Evolutionary conservation across 2,888 invertebrate species (phyloP), one percentile per base, ranked within the genome.

Genomic region (Lottia gigantea): DNA sequence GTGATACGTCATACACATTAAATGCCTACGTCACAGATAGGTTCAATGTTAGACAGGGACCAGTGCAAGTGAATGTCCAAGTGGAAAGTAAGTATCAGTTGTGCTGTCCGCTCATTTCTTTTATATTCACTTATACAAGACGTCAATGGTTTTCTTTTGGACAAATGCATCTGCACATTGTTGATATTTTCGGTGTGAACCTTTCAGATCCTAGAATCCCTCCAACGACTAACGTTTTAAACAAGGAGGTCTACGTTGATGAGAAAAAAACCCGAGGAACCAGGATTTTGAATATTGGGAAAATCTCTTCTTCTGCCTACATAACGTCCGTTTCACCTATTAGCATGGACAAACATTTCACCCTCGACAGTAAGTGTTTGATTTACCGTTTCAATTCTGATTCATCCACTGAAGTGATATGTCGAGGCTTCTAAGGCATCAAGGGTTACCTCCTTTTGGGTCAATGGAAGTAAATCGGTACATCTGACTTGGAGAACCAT

Each of bases 41-140:
- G 11, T 55, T 23, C 23, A 55, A 55, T 55, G 55, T 23, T 55
- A 55, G 55, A 23, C 55, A 55, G 14, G 55, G 55, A 14, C 55
- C 55, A 55, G 55, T 55, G 14, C 19, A 55, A 12, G 4, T 55
- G 12, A 55, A 19, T 55, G 23, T 55, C 6, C 19, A 55, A 11
- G 55, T 55, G 2, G 55, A 55, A 55, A 55, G 55, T 55, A 55
- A 55, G 55, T n/a, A n/a, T n/a, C n/a, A n/a, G n/a, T n/a, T n/a
- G n/a, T n/a, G n/a, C n/a, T n/a, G n/a, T n/a, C n/a, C n/a, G n/a
- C n/a, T n/a, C n/a, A n/a, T n/a, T n/a, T 55, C 40, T 40, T 40
- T 8, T 1, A 11, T 40, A 4, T 40, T 40, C 31, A 31, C 31
- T 31, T 31, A 31, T n/a, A 6, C 31, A 31, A 31, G 31, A 31